Base-by-base conservation (phyloP, 2,797 vertebrate species). In the Taeniopygia guttata region DNA sequence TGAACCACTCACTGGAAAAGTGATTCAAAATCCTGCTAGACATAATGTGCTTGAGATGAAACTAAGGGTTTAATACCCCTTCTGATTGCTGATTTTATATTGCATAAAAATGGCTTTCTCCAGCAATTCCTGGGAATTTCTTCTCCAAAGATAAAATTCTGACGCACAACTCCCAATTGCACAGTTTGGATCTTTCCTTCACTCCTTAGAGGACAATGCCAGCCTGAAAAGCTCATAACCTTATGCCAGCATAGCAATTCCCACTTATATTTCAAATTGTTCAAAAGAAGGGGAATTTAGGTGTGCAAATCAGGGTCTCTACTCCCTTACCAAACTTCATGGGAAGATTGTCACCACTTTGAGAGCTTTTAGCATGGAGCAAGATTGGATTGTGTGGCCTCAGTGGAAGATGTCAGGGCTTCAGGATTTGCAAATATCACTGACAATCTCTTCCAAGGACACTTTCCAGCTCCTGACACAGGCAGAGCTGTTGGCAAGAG, bases 131-230 rank as follows among this genome's bases (percentile, higher is more conserved):
- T 55, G 29, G 54, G 25, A 51, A 36, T 58, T 92, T 58, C 10
- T 54, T 16, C 36, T 80, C 42, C 54, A 64, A 56, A 49, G 32
- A n/a, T 7, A 16, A 12, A 74, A 34, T 9, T 23, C 29, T 19
- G 59, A 67, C 40, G 19, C 16, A 15, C 13, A 67, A 7, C 4
- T 69, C 49, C 38, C n/a, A 59, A 0, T 6, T 38, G 18, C 7
- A 30, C 9, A 11, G 15, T 16, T 14, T 30, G 54, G 15, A 29
- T 20, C 10, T 59, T 85, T 49, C 12, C 17, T 72, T 73, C 32
- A 15, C 51, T 80, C 16, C 36, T 74, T 14, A 16, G 38, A 80
- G 21, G 51, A 7, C 43, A 51, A 2, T 0, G 0, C 5, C 5
- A 3, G 10, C 8, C 32, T 64, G 54, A 68, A 87, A 74, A 79